Conservation (phyloP, 2,797 vertebrate species). For the Smutsia gigantea region DNA sequence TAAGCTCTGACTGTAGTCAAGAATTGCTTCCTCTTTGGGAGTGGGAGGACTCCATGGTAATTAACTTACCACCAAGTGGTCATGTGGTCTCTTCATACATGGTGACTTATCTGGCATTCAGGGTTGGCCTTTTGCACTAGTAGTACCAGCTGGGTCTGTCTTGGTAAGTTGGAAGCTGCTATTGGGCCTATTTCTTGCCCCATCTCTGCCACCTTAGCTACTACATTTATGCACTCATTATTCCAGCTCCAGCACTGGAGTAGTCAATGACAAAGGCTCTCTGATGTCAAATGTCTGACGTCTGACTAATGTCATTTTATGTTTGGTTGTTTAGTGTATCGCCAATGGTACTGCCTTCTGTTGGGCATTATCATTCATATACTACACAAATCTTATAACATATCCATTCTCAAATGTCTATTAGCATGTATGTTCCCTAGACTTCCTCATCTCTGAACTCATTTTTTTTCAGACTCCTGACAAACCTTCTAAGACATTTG, state of each 20-base stretch:
- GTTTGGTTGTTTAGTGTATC: neutral
- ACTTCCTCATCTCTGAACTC: neutral
- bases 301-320: neutral
- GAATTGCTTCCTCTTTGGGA: neutral
- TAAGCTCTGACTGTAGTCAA: neutral
- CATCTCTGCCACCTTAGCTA: neutral
- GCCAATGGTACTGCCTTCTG: neutral
- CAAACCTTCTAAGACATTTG: neutral
- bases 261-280: neutral
- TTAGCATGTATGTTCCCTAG: neutral
- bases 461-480: neutral
- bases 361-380: neutral
- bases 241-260: neutral
- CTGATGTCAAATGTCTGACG: neutral
- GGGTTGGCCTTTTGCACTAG: neutral
- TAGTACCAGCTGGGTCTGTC: accelerated
- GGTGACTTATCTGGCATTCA: neutral
- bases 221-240: neutral
- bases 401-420: neutral
- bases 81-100: neutral
- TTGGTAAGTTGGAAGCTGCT: neutral
- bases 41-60: neutral
- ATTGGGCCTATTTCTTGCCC: neutral
- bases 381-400: neutral
- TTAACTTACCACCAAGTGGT: neutral